Percentiles rank a stretch among this genome's conserved stretches.
These are phyloP conservation scores for Drosophila erecta DNA, from an alignment of 1,140 invertebrate genomes.

Conservation along the genomic window DNA sequence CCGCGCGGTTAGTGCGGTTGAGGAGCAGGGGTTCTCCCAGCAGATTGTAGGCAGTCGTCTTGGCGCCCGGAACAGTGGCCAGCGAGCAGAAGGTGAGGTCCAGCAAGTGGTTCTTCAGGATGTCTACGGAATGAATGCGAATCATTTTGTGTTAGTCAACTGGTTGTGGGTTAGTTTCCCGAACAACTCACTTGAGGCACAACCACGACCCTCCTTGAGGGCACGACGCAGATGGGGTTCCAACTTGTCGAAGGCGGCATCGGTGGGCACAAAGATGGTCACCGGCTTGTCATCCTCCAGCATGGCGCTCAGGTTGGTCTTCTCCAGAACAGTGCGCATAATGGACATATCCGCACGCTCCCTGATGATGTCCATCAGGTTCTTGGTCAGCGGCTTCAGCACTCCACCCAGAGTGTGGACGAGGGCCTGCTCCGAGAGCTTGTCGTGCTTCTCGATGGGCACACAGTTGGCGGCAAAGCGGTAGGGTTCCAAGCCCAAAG, in stretches of 20 bases:
- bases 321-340: constrained; percentile 80
- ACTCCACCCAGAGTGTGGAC: constrained; percentile 88
- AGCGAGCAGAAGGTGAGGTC: constrained; percentile 88
- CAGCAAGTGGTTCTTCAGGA: constrained; percentile 88
- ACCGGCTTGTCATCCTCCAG: constrained; percentile 86
- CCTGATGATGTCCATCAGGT: constrained; percentile 84
- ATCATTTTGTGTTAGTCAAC: not conserved
- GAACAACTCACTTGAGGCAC: constrained; percentile 85
- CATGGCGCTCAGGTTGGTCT: constrained; percentile 77
- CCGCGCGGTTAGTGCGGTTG: constrained; percentile 81
- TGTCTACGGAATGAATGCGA: constrained; percentile 80
- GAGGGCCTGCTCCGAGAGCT: constrained; percentile 88
- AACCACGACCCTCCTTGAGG: constrained; percentile 85
- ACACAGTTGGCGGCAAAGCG: constrained; percentile 86
- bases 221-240: constrained; percentile 84
- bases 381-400: constrained; percentile 86
- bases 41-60: constrained; percentile 86
- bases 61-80: constrained; percentile 86
- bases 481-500: constrained; percentile 72
- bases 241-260: constrained; percentile 87
- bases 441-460: constrained; percentile 85
- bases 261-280: constrained; percentile 88
- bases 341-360: constrained; percentile 83
- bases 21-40: constrained; percentile 86
- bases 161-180: not conserved